Base-by-base conservation (phyloP, 2,113 vertebrate genomes). In the rat (Rattus norvegicus) region DNA sequence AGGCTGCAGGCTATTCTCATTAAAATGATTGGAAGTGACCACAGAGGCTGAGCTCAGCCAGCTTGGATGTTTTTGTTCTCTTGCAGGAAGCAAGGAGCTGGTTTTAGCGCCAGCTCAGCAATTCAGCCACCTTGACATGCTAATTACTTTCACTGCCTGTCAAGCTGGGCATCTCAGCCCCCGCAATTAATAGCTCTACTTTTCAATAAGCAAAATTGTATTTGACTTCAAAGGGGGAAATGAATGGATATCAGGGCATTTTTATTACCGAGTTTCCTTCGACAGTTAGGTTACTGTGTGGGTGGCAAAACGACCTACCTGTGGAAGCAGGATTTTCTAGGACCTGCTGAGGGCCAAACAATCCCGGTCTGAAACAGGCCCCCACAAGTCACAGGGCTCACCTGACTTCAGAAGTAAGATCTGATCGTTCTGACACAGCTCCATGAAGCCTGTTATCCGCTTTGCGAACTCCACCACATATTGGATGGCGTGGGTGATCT, bases 391-490 rank as follows among this genome's bases (percentile, higher is more conserved):
- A 39, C 9, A 0, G 88, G 73, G 96, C 99, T 98, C 96, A 99
- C 99, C 99, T 99, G 99, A 99, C 98, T 99, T 99, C 95, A 99
- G 99, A 95, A 99, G 99, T 26, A 99, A 99, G 98, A 99, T 99
- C 98, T 99, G 99, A 98, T 99, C 99, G 39, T 99, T 99, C 98
- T 99, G 99, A 98, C 99, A 99, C 97, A 99, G 99, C 95, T 99
- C 99, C 99, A 99, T 99, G 99, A 99, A 99, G 96, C 99, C 99
- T 81, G 99, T 99, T 98, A 99, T 99, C 97, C 99, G 99, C 98
- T 99, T 99, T 73, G 99, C 99, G 89, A 99, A 99, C 98, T 99
- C 99, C 84, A 99, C 99, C 97, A 99, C 99, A 0, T 99, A 99
- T 98, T 99, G 99, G 98, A 99, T 99, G 75, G 99, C 99, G 9